Percentiles rank a stretch among this genome's conserved stretches.
phyloP scores from a whole-genome alignment of 2,888 invertebrate genomes.

The Molorchus minor region DNA sequence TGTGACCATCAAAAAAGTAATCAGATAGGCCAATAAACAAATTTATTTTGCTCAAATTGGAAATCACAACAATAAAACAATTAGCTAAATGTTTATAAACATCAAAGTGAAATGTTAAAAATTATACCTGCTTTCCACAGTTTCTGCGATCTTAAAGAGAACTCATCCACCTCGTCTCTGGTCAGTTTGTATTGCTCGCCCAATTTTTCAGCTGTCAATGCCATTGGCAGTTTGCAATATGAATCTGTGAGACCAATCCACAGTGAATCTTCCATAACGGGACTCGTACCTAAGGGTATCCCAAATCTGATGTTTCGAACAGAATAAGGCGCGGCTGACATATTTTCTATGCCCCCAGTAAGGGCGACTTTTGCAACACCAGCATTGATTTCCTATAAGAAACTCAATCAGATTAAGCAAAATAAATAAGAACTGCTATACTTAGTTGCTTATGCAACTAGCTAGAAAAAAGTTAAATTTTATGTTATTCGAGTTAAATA shows the following conservation, averaged over 20 bases:
- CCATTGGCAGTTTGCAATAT: constrained; percentile 94
- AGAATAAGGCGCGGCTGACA: constrained; percentile 92
- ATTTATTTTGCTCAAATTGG: too few relatives aligned
- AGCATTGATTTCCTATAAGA: constrained; percentile 76
- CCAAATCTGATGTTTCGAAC: constrained; percentile 90
- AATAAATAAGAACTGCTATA: background rate
- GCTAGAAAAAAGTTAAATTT: background rate
- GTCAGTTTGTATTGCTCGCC: constrained; percentile 85
- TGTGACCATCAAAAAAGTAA: too few relatives aligned
- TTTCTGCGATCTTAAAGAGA: constrained; percentile 84
- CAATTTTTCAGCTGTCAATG: constrained; percentile 92
- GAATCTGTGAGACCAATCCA: constrained; percentile 91
- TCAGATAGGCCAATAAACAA: too few relatives aligned
- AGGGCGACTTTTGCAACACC: constrained; percentile 87
- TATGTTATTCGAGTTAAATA: background rate
- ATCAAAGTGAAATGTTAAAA: too few relatives aligned
- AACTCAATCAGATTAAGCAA: constrained; percentile 1
- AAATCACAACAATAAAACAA: background rate
- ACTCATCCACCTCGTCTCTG: constrained; percentile 85
- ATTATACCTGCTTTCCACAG: constrained; percentile 82
- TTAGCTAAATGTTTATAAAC: background rate
- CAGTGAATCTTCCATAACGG: constrained; percentile 85
- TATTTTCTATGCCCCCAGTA: constrained; percentile 94
- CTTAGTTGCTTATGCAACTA: background rate
- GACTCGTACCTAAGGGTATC: constrained; percentile 79